Percentiles rank a stretch among this genome's conserved stretches.
Evolutionary conservation across 2,113 vertebrate genomes (phyloP).

Genomic region (Oncorhynchus keta): DNA sequence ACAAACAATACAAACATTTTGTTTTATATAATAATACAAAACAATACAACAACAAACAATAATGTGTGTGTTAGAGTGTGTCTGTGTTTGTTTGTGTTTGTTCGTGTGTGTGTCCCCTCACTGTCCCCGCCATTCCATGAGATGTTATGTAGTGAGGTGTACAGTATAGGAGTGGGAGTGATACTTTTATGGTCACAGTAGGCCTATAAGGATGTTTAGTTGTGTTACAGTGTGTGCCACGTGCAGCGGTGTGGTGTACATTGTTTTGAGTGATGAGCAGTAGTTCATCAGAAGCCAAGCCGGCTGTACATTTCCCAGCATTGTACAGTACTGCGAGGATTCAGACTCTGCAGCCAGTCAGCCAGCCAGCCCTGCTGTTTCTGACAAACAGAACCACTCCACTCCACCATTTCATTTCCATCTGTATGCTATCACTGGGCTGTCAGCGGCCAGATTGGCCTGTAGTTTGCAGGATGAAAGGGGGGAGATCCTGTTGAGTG

Average conservation of each 20-base stretch:
- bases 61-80: too few species aligned
- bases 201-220: not conserved
- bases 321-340: conserved; percentile 10
- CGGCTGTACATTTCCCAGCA: not conserved
- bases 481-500: conserved; percentile 76
- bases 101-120: too few species aligned
- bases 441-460: conserved; percentile 74
- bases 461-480: conserved; percentile 75
- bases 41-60: too few species aligned
- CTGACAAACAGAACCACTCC: conserved; percentile 68
- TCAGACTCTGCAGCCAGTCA: conserved; percentile 8
- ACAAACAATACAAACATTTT: too few species aligned
- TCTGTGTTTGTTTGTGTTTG: too few species aligned
- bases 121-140: too few species aligned
- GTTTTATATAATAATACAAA: too few species aligned
- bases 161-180: too few species aligned
- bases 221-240: conserved; percentile 8
- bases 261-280: conserved; percentile 14
- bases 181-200: not conserved
- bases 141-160: too few species aligned
- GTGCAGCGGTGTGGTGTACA: conserved; percentile 13
- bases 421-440: conserved; percentile 76
- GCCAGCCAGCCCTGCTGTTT: conserved; percentile 32
- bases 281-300: conserved; percentile 34
- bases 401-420: conserved; percentile 69